Base-by-base conservation (phyloP, 2,113 vertebrate genomes). In the Oncorhynchus mykiss region DNA sequence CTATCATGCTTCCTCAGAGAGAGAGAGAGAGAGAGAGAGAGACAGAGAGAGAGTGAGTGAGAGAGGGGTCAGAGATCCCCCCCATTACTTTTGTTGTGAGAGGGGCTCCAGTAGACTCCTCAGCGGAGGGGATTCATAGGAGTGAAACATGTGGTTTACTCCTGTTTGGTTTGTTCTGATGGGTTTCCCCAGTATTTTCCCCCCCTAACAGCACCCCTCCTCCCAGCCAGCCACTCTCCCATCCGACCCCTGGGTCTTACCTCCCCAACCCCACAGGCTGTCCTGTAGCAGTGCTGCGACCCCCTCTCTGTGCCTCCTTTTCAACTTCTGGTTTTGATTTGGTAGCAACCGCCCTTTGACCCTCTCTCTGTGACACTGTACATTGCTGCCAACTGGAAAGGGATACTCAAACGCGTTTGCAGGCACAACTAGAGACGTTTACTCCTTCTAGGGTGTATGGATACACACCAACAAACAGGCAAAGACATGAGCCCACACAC, bases 271-370 rank as follows among this genome's bases (percentile, higher is more conserved):
- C 74, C 76, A 75, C 77, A 60, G 67, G 39, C 39, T 45, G 39
- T 45, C 1, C 9, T 45, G 39, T 45, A 78, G 4, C 68, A 57
- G 29, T 1, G 51, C 67, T 24, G 27, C 8, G 22, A 59, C 75
- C 85, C 84, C 73, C 78, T 62, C 34, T 77, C 68, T 70, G 77
- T 85, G 85, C 85, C 84, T 80, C 25, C 4, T 68, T 81, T 54
- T 78, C 22, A 87, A 89, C 88, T 90, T 88, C 88, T 90, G 90
- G 82, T 89, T 88, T 79, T 90, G 84, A 89, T 91, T 90, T 78
- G 86, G 86, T 81, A 76, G 78, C 78, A 70, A 72, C 73, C 70
- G 83, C 82, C 79, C 73, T 79, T 79, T 54, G 7, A 9, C 20
- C 20, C n/a, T 45, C 9, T 45, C 39, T 45, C 39, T 45, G 39